phyloP scores from a whole-genome alignment of 2,888 invertebrate genomes.

The Drosophila aldrichi region DNA sequence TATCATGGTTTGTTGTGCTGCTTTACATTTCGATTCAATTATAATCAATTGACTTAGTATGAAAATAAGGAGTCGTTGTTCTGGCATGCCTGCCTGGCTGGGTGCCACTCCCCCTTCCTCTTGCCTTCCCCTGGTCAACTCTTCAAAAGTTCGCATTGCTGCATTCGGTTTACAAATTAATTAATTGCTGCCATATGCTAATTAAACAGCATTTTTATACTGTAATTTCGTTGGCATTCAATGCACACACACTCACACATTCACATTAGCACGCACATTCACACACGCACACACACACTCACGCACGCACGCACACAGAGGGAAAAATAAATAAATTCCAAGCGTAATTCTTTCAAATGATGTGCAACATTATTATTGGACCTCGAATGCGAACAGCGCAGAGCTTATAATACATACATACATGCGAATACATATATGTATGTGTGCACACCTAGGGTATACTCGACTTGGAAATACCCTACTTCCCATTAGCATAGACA shows the following conservation, averaged over 20 bases:
- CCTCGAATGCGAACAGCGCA: constrained; percentile 10
- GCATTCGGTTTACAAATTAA: constrained; percentile 69
- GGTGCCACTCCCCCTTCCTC: not conserved
- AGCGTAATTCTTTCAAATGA: constrained; percentile 46
- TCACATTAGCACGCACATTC: not conserved
- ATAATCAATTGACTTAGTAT: constrained; percentile 73
- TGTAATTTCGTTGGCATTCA: constrained; percentile 49
- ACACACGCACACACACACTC: not conserved
- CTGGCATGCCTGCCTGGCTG: not conserved
- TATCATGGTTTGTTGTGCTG: not conserved
- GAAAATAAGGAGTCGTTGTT: constrained; percentile 40
- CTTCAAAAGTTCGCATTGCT: constrained; percentile 25
- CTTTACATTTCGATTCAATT: constrained; percentile 65
- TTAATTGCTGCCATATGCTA: constrained; percentile 81
- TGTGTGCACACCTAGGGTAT: not conserved
- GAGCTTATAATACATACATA: constrained; percentile 15
- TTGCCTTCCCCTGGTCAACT: not conserved
- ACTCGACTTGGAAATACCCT: not conserved
- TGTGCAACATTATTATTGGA: constrained; percentile 32
- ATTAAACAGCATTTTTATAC: constrained; percentile 76
- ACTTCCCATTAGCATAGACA: not conserved
- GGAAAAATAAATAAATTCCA: constrained; percentile 45
- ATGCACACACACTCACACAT: constrained; percentile 1
- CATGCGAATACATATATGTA: not conserved
- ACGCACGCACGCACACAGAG: constrained; percentile 6